Percentiles rank a stretch among this genome's conserved stretches.
Evolutionary conservation across 2,797 vertebrate genomes (phyloP).

Genomic region (Hirundo rustica): DNA sequence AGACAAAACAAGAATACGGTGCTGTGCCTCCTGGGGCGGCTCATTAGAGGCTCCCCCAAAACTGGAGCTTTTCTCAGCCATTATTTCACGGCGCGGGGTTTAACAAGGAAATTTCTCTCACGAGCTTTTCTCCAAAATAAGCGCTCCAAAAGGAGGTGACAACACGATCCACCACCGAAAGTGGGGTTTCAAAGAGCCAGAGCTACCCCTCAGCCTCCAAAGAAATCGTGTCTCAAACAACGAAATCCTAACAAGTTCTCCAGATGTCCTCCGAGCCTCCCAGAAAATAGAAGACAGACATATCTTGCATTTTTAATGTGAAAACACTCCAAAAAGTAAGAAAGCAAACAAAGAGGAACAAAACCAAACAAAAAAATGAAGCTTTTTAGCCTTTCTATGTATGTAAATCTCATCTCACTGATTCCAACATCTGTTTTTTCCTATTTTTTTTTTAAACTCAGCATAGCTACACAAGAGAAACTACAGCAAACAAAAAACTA

Average conservation of each 20-base stretch:
- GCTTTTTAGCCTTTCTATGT: slow-evolving; percentile 36
- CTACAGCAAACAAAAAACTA: not conserved
- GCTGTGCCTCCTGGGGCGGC: not conserved
- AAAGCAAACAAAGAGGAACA: slow-evolving; percentile 55
- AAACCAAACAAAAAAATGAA: slow-evolving; percentile 53
- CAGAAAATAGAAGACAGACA: slow-evolving; percentile 41
- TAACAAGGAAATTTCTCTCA: not conserved
- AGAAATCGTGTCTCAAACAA: slow-evolving; percentile 3
- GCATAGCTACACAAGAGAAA: not conserved
- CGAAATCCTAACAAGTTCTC: slow-evolving; percentile 60
- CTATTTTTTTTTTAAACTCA: not conserved
- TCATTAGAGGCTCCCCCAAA: slow-evolving; percentile 36
- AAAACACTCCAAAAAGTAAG: slow-evolving; percentile 35
- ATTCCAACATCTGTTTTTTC: slow-evolving; percentile 5
- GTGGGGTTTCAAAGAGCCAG: not conserved
- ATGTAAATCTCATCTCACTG: slow-evolving; percentile 51
- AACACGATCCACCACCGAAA: not conserved
- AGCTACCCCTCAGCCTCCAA: not conserved
- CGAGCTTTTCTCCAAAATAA: not conserved
- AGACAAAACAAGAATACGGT: not conserved
- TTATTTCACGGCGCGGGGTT: not conserved
- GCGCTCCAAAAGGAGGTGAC: not conserved
- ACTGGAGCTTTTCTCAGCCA: not conserved
- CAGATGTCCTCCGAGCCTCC: slow-evolving; percentile 64
- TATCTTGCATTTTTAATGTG: slow-evolving; percentile 64